Base-by-base conservation (phyloP, 2,888 invertebrate species). In the Dichetophora obliterata region DNA sequence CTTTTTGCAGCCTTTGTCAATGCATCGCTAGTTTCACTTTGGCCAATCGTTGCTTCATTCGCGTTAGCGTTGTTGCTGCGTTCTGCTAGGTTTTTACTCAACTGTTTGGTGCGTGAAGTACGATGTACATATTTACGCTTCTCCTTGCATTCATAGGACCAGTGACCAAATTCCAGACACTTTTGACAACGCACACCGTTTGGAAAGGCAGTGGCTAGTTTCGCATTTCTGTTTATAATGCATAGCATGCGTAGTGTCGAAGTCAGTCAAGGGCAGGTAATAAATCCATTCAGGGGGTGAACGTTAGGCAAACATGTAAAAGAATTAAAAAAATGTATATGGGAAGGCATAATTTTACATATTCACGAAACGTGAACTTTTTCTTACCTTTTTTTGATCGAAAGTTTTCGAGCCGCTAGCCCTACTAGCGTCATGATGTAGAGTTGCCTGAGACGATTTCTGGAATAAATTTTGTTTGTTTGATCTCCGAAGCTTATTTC, bases 161-260 rank as follows among this genome's bases (percentile, higher is more conserved):
- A 98, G 88, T 98, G 98, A 0, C 98, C 98, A 85, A 93, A 93
- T 89, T 97, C 95, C 68, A 97, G 90, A 86, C 98, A 98, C 90
- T 97, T 98, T 88, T 98, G 98, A 87, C 98, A 98, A 31, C 95
- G 92, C 78, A 95, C 92, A 14, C 94, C 94, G 88, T 94, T 93
- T 0, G 95, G 94, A 88, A 93, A 94, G 0, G 92, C 91, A 19
- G 92, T 91, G 48, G 92, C 91, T 85, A 93, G 89, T 78, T 92
- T 92, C 74, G 91, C 92, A 84, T 91, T 91, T 82, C 92, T 92
- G 24, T 22, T 48, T 6, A 9, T 54, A 14, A 19, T 54, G 57
- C 52, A 37, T 54, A 31, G 37, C 50, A 69, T 27, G 50, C n/a
- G n/a, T n/a, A 0, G n/a, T 5, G 27, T 43, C 16, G 22, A 2